Evolutionary conservation across 2,113 vertebrate genomes (phyloP), one percentile per base, ranked within the genome.

Genomic region (Notiomystis cincta): DNA sequence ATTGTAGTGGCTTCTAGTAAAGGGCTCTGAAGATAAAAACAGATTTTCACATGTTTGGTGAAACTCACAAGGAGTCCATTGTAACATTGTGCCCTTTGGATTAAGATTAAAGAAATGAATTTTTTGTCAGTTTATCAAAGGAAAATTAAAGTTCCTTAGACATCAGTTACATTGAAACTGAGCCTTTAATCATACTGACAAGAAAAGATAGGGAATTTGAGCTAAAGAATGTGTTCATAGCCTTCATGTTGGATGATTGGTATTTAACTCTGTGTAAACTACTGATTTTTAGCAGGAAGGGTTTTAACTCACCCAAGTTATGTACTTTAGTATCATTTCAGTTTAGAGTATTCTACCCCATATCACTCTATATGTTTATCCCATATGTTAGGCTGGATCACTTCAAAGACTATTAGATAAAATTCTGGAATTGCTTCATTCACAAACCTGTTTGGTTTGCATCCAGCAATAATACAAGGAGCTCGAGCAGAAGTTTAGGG

Each of bases 131-230:
- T 96, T 97, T 97, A 96, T 97, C 97, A 97, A 97, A 97, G 86
- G 76, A 95, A 97, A 97, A 97, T 94, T 97, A 95, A 96, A 95
- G 80, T 92, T 91, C 71, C 76, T 96, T 96, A 94, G 93, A 96
- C 78, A 77, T 44, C 25, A 95, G 87, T 95, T 96, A 95, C 90
- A 94, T 87, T 96, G 94, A 95, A 97, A 95, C 85, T 91, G 93
- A 98, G 92, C 93, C 93, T 97, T 98, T 98, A 96, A 98, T 98
- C 96, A 96, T 86, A 82, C 94, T 96, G 96, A 98, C 95, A 97
- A 94, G 89, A 77, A 95, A 96, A 98, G 96, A 97, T 89, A 96
- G 14, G 80, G 70, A 90, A 85, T 82, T 71, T 64, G 80, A 96
- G 42, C 58, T 44, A 18, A 95, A 86, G 76, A 93, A 85, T 88